Evolutionary conservation across 2,888 invertebrate species (phyloP).

Genomic region (Arenicola marina): DNA sequence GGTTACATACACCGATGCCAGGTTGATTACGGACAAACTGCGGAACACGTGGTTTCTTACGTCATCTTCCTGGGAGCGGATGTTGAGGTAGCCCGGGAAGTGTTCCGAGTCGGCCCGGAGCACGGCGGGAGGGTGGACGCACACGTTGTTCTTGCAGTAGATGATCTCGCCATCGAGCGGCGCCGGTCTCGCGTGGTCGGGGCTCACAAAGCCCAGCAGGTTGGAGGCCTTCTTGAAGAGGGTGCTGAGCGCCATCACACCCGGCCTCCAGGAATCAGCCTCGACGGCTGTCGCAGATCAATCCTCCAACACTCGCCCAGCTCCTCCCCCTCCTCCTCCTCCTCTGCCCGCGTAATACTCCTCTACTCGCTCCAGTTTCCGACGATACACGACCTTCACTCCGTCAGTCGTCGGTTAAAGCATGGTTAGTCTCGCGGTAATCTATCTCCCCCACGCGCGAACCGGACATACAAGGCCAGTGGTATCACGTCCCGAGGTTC

Average conservation of each 20-base stretch:
- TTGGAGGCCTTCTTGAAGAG: conserved; percentile 58
- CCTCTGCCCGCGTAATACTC: no score
- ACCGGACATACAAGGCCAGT: no score
- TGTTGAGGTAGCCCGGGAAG: conserved; percentile 89
- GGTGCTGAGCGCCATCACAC: conserved; percentile 48
- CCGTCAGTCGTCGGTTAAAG: no score
- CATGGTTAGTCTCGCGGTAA: no score
- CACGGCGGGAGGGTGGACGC: conserved; percentile 90
- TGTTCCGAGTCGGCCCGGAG: conserved; percentile 83
- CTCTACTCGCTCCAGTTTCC: no score
- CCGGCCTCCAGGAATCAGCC: not conserved
- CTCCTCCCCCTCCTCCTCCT: no score
- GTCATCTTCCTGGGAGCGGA: conserved; percentile 68
- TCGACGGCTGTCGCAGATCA: not conserved
- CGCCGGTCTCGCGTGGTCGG: conserved; percentile 46
- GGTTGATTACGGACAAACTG: no score
- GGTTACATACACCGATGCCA: no score
- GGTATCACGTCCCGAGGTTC: no score
- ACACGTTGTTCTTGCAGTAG: conserved; percentile 88
- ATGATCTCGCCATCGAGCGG: conserved; percentile 65
- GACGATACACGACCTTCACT: no score
- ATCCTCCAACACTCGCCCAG: no score
- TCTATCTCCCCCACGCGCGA: no score
- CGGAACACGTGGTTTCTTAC: conserved; percentile 34
- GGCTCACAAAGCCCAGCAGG: conserved; percentile 50